phyloP scores from a whole-genome alignment of 2,113 vertebrate genomes.

The Pseudorhombus dupliciocellatus region DNA sequence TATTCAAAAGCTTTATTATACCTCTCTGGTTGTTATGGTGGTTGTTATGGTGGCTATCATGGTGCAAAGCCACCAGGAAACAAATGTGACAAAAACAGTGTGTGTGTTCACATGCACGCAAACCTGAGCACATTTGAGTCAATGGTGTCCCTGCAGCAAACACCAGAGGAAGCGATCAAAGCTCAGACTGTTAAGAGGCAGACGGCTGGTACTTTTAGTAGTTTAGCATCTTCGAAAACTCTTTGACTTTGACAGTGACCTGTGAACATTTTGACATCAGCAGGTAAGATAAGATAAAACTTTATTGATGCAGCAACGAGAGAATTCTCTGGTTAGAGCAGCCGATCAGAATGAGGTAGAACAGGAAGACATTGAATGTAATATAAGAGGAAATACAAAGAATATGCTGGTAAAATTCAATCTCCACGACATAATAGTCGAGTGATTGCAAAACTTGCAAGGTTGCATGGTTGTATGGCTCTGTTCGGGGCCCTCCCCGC shows the following conservation, averaged over 20 bases:
- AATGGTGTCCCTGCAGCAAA: slow-evolving; percentile 4
- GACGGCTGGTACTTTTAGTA: slow-evolving; percentile 21
- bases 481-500: too few relatives aligned
- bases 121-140: slow-evolving; percentile 10
- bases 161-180: background rate
- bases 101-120: slow-evolving; percentile 9
- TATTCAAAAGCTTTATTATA: background rate
- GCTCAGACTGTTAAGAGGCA: slow-evolving; percentile 1
- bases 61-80: too few relatives aligned
- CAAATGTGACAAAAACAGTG: too few relatives aligned
- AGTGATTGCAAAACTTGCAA: too few relatives aligned
- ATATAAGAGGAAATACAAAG: too few relatives aligned
- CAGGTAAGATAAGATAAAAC: background rate
- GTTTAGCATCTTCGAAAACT: slow-evolving; percentile 38
- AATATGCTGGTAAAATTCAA: too few relatives aligned
- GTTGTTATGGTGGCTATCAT: background rate
- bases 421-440: too few relatives aligned
- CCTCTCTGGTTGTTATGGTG: background rate
- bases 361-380: too few relatives aligned
- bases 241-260: background rate
- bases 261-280: slow-evolving; percentile 6
- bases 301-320: too few relatives aligned
- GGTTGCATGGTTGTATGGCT: too few relatives aligned
- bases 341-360: too few relatives aligned
- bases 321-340: too few relatives aligned